Base-by-base conservation (phyloP, 2,888 invertebrate species). In the Archips xylosteana region DNA sequence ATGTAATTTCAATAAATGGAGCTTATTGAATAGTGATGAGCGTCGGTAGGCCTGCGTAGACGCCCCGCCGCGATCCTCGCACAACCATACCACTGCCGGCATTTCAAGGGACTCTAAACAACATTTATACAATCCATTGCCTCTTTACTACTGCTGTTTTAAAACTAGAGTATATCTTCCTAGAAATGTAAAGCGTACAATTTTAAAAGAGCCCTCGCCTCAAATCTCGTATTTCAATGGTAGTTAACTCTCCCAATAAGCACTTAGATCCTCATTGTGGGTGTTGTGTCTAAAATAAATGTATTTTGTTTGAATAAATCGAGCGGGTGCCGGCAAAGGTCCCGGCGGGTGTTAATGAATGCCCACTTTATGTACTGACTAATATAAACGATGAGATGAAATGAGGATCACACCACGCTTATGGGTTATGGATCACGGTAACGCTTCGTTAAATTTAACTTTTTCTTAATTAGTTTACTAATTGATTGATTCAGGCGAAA, bases 1-100 rank as follows among this genome's bases (percentile, higher is more conserved):
- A 94, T 93, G 92, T 94, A 94, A 94, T 94, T 94, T 94, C 94
- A 94, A 94, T 94, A 94, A 94, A 94, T 93, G 92, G 89, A 90
- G 88, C 92, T 92, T 94, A 94, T 94, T 94, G 94, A 94, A 94
- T 94, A 93, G 94, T 89, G 93, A 93, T 94, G 94, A 94, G 91
- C 91, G 93, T 90, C 90, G 89, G 92, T 92, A 92, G 92, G 92
- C 92, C 85, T 83, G 83, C 76, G 82, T 76, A 83, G 90, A 81
- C 88, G 90, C 90, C 94, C 94, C 85, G 91, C 81, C 75, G 93
- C 62, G 92, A 78, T 71, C 82, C 83, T 78, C 78, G 79, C 83
- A 77, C 78, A 77, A 75, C 75, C 72, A 75, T 75, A 75, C 78
- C 80, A 81, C 79, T 80, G 80, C 76, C 79, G 78, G 82, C 49